Evolutionary conservation across 2,113 vertebrate species (phyloP), one percentile per base, ranked within the genome.

Genomic region (Azemiops feae): DNA sequence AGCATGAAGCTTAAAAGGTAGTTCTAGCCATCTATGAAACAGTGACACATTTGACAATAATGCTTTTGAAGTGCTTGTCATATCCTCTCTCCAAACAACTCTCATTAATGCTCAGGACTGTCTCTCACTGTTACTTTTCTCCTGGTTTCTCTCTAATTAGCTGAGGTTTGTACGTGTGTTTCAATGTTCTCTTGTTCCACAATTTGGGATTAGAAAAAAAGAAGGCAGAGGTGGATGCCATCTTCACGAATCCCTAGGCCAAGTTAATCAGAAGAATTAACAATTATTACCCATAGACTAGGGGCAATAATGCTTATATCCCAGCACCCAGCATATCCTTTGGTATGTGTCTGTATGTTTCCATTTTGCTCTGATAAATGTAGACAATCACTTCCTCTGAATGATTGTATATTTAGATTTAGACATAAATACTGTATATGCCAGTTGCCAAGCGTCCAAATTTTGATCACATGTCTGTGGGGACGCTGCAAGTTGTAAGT

Each of bases 231-330:
- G 96, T 95, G 89, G 95, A 97, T 97, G 96, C 96, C 96, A 97
- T 98, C 97, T 98, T 94, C 95, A 96, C 93, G 97, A 98, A 98
- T 97, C 98, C 97, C 97, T 97, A 97, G 97, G 98, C 97, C 97
- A 98, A 98, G 97, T 97, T 98, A 98, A 98, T 98, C 97, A 98
- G 97, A 96, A 98, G 97, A 98, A 98, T 98, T 98, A 98, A 98
- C 98, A 96, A 98, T 96, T 97, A 97, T 98, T 97, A 98, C 94
- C 97, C 97, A 97, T 97, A 97, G 96, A 96, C 97, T 95, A 93
- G 94, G 94, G 96, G 97, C 93, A 85, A 95, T 94, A 64, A 92
- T 20, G 7, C 93, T 96, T 95, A 94, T 93, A 96, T 92, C 92
- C 85, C 93, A 95, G 86, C 95, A 95, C 92, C 96, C 94, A 95